Evolutionary conservation across 2,113 vertebrate species (phyloP), one percentile per base, ranked within the genome.

Genomic region (Callorhinus ursinus): DNA sequence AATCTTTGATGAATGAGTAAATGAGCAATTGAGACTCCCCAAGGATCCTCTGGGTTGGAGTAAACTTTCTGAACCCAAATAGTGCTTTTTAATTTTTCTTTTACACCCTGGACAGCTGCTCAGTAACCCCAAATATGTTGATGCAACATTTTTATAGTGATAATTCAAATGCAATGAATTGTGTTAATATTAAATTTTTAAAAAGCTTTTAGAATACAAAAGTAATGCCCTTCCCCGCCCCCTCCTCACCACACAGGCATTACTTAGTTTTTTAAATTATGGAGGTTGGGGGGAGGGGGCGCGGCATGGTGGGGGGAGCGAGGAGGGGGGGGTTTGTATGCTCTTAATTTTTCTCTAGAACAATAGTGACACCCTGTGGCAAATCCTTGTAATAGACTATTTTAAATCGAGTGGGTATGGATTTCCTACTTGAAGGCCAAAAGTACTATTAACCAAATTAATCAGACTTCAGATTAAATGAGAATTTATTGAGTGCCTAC

Each of bases 311-410:
- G 63, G 28, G 28, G 31, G 63, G 63, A 6, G 61, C 5, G 2
- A 33, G 9, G 1, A 8, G 65, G 46, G 67, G 15, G 24, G 67
- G 67, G 0, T 42, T 28, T 86, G 2, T 53, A 46, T 1, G 42
- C 72, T 76, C 24, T 82, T 7, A 89, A 87, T 4, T 21, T 79
- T 97, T 69, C 46, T 18, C 46, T 89, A 71, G 93, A 61, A 89
- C 93, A 93, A 90, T 65, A 96, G 91, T 85, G 97, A 93, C 98
- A 97, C 71, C 96, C 0, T 90, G 97, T 98, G 98, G 96, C 42
- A 46, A 97, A 22, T 86, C 89, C 49, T 36, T 83, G 36, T 61
- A 92, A 96, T 16, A 83, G 39, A 55, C 0, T n/a, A 0, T 69
- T 63, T 51, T 80, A 63, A 90, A 67, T 18, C 11, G 16, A 69